phyloP scores from a whole-genome alignment of 2,888 invertebrate species.

The Pammene fasciana region DNA sequence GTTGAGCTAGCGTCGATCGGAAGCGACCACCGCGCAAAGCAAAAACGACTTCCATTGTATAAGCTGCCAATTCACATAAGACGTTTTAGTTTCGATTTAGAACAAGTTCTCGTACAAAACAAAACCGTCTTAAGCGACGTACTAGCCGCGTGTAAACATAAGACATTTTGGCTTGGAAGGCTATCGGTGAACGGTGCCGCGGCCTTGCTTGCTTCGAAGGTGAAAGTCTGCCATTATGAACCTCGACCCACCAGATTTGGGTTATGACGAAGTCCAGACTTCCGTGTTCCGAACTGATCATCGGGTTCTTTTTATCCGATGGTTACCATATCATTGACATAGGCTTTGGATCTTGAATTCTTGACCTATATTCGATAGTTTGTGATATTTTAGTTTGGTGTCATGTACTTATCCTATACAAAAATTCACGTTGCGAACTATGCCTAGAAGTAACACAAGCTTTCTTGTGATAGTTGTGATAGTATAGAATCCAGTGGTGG shows the following conservation, averaged over 20 bases:
- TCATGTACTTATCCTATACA: too few relatives aligned
- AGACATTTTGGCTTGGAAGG: conserved; percentile 7
- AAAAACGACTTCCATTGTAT: not conserved
- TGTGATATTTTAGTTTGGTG: too few relatives aligned
- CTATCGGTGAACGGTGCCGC: conserved; percentile 43
- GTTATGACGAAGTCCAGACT: conserved; percentile 29
- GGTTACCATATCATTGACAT: not conserved
- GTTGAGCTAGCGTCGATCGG: conserved; percentile 25
- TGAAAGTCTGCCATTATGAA: conserved; percentile 82
- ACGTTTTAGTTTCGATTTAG: not conserved
- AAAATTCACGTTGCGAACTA: too few relatives aligned
- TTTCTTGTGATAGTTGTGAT: too few relatives aligned
- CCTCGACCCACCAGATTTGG: conserved; percentile 61
- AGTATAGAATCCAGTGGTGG: too few relatives aligned
- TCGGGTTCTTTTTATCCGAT: not conserved
- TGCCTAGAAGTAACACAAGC: too few relatives aligned
- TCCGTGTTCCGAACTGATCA: conserved; percentile 22
- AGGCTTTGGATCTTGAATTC: not conserved
- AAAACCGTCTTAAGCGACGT: not conserved
- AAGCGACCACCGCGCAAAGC: conserved; percentile 6
- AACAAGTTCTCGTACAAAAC: not conserved
- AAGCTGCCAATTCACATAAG: not conserved
- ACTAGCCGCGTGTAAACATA: not conserved
- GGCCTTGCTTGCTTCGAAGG: conserved; percentile 77
- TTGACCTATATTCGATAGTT: too few relatives aligned